Evolutionary conservation across 2,888 invertebrate genomes (phyloP).

Genomic region (Ornithoptera priamus): DNA sequence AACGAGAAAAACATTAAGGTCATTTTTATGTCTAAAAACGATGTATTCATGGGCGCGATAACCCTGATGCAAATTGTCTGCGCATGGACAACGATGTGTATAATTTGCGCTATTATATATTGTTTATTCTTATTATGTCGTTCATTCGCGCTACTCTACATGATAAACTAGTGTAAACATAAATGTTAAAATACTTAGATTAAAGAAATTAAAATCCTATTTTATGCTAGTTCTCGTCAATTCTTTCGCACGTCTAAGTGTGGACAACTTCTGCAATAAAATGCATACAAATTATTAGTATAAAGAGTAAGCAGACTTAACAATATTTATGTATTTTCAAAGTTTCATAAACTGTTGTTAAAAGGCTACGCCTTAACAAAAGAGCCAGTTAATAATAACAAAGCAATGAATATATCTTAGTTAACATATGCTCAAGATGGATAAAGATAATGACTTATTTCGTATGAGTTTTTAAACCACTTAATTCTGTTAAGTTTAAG

Average conservation of each 20-base stretch:
- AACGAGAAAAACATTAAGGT: not conserved
- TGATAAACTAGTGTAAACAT: not conserved
- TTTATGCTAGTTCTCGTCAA: not conserved
- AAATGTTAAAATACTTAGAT: not conserved
- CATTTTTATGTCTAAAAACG: not conserved
- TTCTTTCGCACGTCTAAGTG: too few relatives aligned
- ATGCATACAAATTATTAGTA: too few relatives aligned
- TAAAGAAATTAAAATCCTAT: not conserved
- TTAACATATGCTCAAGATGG: too few relatives aligned
- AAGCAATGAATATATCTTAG: too few relatives aligned
- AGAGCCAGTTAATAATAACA: too few relatives aligned
- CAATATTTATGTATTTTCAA: too few relatives aligned
- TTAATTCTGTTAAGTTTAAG: too few relatives aligned
- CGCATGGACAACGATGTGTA: constrained; percentile 20
- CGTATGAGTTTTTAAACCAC: too few relatives aligned
- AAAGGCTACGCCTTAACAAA: too few relatives aligned
- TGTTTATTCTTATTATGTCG: constrained; percentile 21
- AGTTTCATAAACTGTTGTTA: too few relatives aligned
- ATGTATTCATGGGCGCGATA: not conserved
- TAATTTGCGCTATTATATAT: constrained; percentile 23
- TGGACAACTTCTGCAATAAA: not conserved
- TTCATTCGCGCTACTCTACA: not conserved
- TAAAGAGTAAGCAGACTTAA: too few relatives aligned
- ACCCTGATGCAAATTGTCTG: constrained; percentile 14
- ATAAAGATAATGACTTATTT: too few relatives aligned